Evolutionary conservation across 2,113 vertebrate genomes (phyloP), one percentile per base, ranked within the genome.

Genomic region (Cololabis saira): DNA sequence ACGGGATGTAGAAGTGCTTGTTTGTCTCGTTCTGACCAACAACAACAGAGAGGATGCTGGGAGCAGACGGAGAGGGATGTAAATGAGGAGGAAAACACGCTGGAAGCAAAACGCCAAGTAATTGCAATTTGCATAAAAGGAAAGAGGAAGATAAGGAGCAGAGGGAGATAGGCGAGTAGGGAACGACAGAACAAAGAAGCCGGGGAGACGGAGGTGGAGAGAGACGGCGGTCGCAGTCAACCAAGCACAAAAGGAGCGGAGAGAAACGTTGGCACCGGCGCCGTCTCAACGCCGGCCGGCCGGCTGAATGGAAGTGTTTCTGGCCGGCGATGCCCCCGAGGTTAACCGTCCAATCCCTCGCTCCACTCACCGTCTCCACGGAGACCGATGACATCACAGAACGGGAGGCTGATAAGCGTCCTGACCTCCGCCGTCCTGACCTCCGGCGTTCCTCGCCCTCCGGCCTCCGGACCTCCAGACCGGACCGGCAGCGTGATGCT

Each of bases 311-410:
- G 70, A 60, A 76, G 69, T 1, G 54, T 64, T 78, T 76, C 55
- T 66, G 41, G 75, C 48, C 11, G 41, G 21, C 30, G 9, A 61
- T 57, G 76, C 70, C 83, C 78, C 76, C 17, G 56, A 73, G 85
- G 77, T 89, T 75, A 86, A 87, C 80, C 52, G 66, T 75, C 77
- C 81, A 90, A 90, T 92, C 87, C 84, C 76, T 60, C 33, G 63
- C 89, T 88, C 64, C 58, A 49, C 69, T 79, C 40, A 37, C 68
- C 59, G 16, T 83, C 80, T 65, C 80, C 68, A 76, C 50, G 51
- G 77, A 80, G 77, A 84, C 77, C 47, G 5, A 13, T 70, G 68
- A 78, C 71, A 81, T 80, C 63, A 69, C 3, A 2, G 5, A n/a
- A 19, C 37, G 22, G 15, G 22, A 37, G 42, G 57, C 59, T 43